Conservation (phyloP, 1,140 invertebrate genomes). For the Diorhabda elongata region DNA sequence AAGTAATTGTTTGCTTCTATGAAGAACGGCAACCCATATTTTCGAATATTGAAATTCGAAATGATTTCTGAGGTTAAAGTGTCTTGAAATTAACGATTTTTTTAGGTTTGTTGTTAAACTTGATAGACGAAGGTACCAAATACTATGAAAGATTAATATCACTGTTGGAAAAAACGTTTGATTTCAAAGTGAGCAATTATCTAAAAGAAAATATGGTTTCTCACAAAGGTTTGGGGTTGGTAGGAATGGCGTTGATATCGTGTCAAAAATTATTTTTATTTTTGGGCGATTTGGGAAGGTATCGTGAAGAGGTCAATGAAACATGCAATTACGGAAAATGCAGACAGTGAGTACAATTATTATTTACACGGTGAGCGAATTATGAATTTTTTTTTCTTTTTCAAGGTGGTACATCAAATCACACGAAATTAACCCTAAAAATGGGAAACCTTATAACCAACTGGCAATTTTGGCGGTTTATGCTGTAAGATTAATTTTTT, state of each 20-base stretch:
- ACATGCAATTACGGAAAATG: constrained; percentile 82
- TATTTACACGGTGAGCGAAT: constrained; percentile 24
- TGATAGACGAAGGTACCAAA: constrained; percentile 75
- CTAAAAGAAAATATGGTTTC: constrained; percentile 53
- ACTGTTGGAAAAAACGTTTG: constrained; percentile 67
- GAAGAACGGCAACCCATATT: too few relatives aligned
- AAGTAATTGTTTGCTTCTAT: too few relatives aligned
- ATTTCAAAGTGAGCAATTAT: constrained; percentile 67
- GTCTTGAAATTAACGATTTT: background rate
- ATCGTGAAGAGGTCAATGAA: constrained; percentile 80
- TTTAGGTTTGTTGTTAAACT: constrained; percentile 56
- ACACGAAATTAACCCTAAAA: constrained; percentile 89
- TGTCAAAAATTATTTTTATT: constrained; percentile 84
- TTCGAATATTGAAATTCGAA: too few relatives aligned
- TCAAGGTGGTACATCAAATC: constrained; percentile 86
- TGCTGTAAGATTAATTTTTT: background rate
- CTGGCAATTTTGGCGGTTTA: constrained; percentile 88
- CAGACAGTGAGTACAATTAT: constrained; percentile 57
- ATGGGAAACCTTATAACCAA: constrained; percentile 92
- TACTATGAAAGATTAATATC: constrained; percentile 76
- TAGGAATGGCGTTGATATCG: constrained; percentile 74
- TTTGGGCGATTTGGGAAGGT: constrained; percentile 86
- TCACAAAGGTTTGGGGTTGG: constrained; percentile 61
- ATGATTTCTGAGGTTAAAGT: too few relatives aligned
- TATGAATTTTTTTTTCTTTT: constrained; percentile 25